Base-by-base conservation (phyloP, 2,797 vertebrate genomes). In the Tragelaphus oryx region DNA sequence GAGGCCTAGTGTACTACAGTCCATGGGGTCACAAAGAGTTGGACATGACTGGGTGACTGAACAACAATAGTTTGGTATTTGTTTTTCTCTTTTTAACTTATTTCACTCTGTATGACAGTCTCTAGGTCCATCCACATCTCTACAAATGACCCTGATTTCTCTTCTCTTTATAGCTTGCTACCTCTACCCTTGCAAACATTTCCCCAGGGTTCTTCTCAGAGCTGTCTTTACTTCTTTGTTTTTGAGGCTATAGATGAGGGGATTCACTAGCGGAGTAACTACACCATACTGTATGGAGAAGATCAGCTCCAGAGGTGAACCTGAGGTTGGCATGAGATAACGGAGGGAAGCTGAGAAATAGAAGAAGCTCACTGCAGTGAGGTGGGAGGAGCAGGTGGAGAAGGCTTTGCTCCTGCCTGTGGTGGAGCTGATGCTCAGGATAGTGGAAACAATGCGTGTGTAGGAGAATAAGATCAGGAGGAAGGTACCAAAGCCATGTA, bases 401-500 rank as follows among this genome's bases (percentile, higher is more conserved):
- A 93, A 62, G 14, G 71, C n/a, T 41, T 91, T 96, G 9, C 46
- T n/a, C 24, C 78, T 50, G 22, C 82, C 84, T 12, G 59, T 17
- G 41, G 12, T 26, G 41, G 52, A 79, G 20, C 37, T 52, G 2
- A 74, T 81, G 5, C 33, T 60, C 37, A 37, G 28, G 26, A 79
- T 30, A 24, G 28, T 97, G 86, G 59, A 97, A 0, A 74, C 1
- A 97, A 97, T 60, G 94, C 91, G 8, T 62, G 33, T 4, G 95
- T 78, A 92, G 26, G 89, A 91, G 55, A 54, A 52, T 24, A 95
- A 96, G 50, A 95, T 18, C 37, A 94, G 74, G 60, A 97, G 96
- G 82, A 93, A 96, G 17, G 85, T 83, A n/a, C 97, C 54, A 28
- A 97, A 13, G 91, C 78, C 30, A 96, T 59, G 50, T 94, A 24